These are phyloP conservation scores for Virgularia gustaviana DNA, from an alignment of 92 coral and sea anemone genomes.

Conservation along the genomic window DNA sequence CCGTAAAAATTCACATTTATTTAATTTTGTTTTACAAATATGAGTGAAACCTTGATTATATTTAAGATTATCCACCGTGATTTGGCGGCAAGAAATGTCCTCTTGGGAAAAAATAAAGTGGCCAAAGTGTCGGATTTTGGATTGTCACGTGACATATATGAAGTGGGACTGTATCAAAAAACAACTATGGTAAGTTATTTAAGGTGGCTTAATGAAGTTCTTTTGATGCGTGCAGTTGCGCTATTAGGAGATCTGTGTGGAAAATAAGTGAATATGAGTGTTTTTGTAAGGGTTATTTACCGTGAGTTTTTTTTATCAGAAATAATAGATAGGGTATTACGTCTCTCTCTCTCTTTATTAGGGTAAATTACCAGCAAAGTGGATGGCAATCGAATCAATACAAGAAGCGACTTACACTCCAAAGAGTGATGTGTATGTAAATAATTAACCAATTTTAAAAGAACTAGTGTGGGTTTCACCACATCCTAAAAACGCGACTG, in stretches of 20 bases:
- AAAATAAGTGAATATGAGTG: too few relatives aligned
- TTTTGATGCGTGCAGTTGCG: too few relatives aligned
- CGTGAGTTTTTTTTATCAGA: not conserved
- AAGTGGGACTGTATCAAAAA: conserved; percentile 47
- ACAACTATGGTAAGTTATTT: conserved; percentile 13
- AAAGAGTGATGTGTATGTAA: conserved; percentile 85
- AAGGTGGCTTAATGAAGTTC: too few relatives aligned
- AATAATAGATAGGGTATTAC: not conserved
- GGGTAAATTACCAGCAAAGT: conserved; percentile 88
- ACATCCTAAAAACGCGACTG: not conserved
- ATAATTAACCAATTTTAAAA: not conserved
- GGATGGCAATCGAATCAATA: conserved; percentile 90
- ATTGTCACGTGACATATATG: conserved; percentile 54
- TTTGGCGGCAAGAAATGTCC: conserved; percentile 52
- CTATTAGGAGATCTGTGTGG: too few relatives aligned
- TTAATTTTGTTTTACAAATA: not conserved
- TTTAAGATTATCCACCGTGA: conserved; percentile 54
- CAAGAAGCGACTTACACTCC: conserved; percentile 69
- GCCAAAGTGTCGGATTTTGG: conserved; percentile 63
- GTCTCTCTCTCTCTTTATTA: conserved; percentile 7
- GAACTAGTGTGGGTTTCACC: too few relatives aligned
- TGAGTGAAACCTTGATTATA: not conserved
- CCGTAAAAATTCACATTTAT: not conserved
- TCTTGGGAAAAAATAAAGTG: conserved; percentile 43
- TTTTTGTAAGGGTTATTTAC: not conserved